Evolutionary conservation across 37 sponge, comb jelly and placozoan species (phyloP).

Genomic region (Hormiphora californensis): DNA sequence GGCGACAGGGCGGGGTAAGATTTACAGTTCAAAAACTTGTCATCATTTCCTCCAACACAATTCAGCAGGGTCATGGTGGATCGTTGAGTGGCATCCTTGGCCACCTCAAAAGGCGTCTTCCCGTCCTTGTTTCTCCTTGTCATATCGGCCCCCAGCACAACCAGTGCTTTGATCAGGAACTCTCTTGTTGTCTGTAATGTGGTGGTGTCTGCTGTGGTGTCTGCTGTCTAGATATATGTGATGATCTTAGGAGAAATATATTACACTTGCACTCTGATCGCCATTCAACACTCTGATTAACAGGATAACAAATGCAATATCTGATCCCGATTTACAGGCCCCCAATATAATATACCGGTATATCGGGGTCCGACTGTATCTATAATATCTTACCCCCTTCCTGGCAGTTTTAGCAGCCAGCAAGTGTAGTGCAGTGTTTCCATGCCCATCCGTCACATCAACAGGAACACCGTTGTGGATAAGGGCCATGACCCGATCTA

Average conservation of each 20-base stretch:
- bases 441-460: neutral
- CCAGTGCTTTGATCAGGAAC: conserved; percentile 57
- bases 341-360: too few relatives aligned
- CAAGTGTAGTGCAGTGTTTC: conserved; percentile 60
- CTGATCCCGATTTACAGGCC: too few relatives aligned
- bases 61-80: conserved; percentile 25
- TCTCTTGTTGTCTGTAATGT: neutral
- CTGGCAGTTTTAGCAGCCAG: conserved; percentile 39
- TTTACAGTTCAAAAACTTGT: neutral
- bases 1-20: neutral
- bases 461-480: conserved; percentile 9
- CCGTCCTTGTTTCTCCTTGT: conserved; percentile 44
- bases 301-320: too few relatives aligned
- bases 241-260: too few relatives aligned
- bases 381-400: conserved; percentile 1
- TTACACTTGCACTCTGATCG: too few relatives aligned
- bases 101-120: conserved; percentile 53
- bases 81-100: neutral
- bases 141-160: conserved; percentile 57
- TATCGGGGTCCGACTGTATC: too few relatives aligned
- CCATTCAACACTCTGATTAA: too few relatives aligned
- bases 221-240: neutral
- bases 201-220: neutral
- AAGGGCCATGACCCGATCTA: neutral
- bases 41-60: conserved; percentile 24